These are phyloP conservation scores for Orchesella flavescens DNA, from an alignment of 2,888 invertebrate species.

Conservation along the genomic window DNA sequence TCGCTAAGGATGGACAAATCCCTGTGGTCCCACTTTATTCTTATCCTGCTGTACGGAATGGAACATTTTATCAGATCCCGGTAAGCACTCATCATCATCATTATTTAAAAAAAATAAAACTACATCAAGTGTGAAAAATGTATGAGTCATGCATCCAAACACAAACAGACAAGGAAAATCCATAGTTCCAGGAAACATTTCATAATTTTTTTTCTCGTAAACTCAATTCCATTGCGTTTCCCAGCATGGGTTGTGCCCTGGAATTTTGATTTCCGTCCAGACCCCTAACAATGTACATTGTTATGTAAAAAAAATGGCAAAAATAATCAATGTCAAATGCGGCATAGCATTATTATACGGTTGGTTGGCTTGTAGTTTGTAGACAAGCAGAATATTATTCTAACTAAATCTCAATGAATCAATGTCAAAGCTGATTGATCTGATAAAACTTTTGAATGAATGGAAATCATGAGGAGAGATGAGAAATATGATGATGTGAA, in stretches of 20 bases:
- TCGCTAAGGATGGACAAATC: constrained; percentile 87
- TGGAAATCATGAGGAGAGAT: too few species aligned
- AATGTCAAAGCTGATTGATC: too few species aligned
- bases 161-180: constrained; percentile 26
- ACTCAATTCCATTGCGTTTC: constrained; percentile 4
- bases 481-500: too few species aligned
- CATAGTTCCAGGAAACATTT: constrained; percentile 57
- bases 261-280: constrained; percentile 39
- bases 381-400: too few species aligned
- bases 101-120: too few species aligned
- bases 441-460: too few species aligned
- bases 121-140: not conserved
- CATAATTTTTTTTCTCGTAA: too few species aligned
- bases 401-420: too few species aligned
- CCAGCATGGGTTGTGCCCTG: constrained; percentile 42
- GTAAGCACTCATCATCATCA: constrained; percentile 78
- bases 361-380: too few species aligned
- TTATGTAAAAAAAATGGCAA: not conserved
- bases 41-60: constrained; percentile 88
- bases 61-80: constrained; percentile 90
- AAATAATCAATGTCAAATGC: too few species aligned
- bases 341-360: too few species aligned
- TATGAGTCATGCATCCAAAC: constrained; percentile 21
- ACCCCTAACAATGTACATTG: not conserved
- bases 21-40: constrained; percentile 91